phyloP scores from a whole-genome alignment of 2,797 vertebrate genomes.

The Glyptemys insculpta region DNA sequence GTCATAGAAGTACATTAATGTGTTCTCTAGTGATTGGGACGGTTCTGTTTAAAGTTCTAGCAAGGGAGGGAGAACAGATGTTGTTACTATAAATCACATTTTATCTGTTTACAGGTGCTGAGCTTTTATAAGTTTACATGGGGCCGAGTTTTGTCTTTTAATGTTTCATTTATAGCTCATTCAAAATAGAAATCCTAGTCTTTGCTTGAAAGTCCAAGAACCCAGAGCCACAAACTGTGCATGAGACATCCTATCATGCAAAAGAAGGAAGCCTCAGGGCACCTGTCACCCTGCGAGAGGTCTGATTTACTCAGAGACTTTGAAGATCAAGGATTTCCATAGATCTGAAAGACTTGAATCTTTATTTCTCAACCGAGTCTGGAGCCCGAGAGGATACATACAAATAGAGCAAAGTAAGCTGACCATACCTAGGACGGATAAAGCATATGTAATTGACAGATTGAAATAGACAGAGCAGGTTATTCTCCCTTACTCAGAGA shows the following conservation, averaged over 20 bases:
- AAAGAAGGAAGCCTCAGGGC: not conserved
- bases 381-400: not conserved
- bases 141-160: not conserved
- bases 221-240: not conserved
- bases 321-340: not conserved
- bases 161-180: not conserved
- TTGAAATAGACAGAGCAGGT: not conserved
- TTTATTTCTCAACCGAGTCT: not conserved
- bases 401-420: not conserved
- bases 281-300: not conserved
- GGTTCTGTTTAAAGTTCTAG: not conserved
- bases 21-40: not conserved
- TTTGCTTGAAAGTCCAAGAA: not conserved
- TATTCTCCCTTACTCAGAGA: not conserved
- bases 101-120: not conserved
- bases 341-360: not conserved
- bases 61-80: not conserved
- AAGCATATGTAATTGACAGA: not conserved
- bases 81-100: not conserved
- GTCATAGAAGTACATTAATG: not conserved
- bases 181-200: not conserved
- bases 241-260: not conserved
- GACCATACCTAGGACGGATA: not conserved
- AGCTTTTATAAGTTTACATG: not conserved
- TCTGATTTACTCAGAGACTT: not conserved